A percentile compares a stretch with the other conserved stretches of the same genome.
phyloP scores from a whole-genome alignment of 2,113 vertebrate species.

The Ceyx margarethae region DNA sequence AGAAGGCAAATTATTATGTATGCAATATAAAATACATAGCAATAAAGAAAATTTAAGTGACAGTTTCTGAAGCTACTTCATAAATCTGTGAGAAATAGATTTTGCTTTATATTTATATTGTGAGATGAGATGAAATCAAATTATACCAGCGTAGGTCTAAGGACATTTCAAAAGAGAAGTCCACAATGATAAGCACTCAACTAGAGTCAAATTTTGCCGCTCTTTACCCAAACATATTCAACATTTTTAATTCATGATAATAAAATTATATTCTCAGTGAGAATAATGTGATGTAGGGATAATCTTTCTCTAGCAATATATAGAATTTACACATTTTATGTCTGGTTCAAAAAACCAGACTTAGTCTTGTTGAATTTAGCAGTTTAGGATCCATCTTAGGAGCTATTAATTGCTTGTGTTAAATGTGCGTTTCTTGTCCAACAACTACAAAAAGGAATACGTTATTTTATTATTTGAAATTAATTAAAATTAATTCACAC shows the following conservation, averaged over 20 bases:
- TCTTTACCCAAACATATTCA: conserved; percentile 5
- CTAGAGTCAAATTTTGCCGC: neutral
- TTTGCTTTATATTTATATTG: neutral
- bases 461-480: neutral
- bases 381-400: neutral
- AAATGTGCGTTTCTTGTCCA: neutral
- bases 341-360: neutral
- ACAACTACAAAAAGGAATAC: neutral
- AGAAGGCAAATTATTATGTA: conserved; percentile 49
- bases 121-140: conserved; percentile 25
- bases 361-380: neutral
- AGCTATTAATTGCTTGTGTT: neutral
- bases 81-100: conserved; percentile 40
- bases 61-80: conserved; percentile 1
- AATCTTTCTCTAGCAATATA: neutral
- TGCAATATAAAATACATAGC: conserved; percentile 27
- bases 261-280: conserved; percentile 6
- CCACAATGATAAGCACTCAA: conserved; percentile 13
- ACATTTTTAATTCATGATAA: neutral
- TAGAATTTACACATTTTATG: neutral
- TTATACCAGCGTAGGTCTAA: neutral
- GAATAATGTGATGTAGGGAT: neutral
- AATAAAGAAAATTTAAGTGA: conserved; percentile 34
- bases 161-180: conserved; percentile 47
- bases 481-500: conserved; percentile 41